Conservation (phyloP, 2,797 vertebrate genomes). For the Coluber constrictor region DNA sequence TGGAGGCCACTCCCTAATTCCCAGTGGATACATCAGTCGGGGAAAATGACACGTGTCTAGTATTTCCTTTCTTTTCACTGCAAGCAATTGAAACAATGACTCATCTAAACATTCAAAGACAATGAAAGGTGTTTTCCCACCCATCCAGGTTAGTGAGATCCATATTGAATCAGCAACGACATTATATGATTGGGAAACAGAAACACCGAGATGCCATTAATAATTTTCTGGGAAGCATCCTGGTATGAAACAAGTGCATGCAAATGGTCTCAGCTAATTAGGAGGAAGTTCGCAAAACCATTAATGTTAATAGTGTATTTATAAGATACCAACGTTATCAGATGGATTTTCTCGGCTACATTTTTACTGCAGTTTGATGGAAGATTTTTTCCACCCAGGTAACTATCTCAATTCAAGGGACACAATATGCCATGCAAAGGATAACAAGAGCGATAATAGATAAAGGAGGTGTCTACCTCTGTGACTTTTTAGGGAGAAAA, state of each 20-base stretch:
- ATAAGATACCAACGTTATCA: slow-evolving; percentile 29
- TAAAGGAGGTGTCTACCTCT: slow-evolving; percentile 8
- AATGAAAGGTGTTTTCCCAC: slow-evolving; percentile 48
- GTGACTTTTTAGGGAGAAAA: neutral
- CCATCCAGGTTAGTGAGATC: slow-evolving; percentile 38
- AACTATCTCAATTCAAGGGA: slow-evolving; percentile 35
- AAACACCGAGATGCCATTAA: slow-evolving; percentile 22
- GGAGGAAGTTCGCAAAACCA: slow-evolving; percentile 27
- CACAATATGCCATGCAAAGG: slow-evolving; percentile 28
- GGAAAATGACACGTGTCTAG: slow-evolving; percentile 69
- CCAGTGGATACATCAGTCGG: slow-evolving; percentile 71
- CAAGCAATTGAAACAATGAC: slow-evolving; percentile 55
- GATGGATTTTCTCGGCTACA: slow-evolving; percentile 50
- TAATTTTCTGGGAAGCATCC: slow-evolving; percentile 36
- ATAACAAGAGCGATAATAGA: neutral
- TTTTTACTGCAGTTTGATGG: slow-evolving; percentile 67
- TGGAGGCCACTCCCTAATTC: slow-evolving; percentile 77
- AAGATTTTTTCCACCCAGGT: slow-evolving; percentile 22
- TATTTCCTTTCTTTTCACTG: slow-evolving; percentile 62
- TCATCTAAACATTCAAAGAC: slow-evolving; percentile 56
- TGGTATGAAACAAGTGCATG: slow-evolving; percentile 3
- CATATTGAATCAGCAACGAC: slow-evolving; percentile 34
- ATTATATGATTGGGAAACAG: slow-evolving; percentile 41
- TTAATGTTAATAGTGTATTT: slow-evolving; percentile 40
- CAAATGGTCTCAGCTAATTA: slow-evolving; percentile 3